phyloP scores from a whole-genome alignment of 2,888 invertebrate genomes.

The Mesorhabditis spiculigera region DNA sequence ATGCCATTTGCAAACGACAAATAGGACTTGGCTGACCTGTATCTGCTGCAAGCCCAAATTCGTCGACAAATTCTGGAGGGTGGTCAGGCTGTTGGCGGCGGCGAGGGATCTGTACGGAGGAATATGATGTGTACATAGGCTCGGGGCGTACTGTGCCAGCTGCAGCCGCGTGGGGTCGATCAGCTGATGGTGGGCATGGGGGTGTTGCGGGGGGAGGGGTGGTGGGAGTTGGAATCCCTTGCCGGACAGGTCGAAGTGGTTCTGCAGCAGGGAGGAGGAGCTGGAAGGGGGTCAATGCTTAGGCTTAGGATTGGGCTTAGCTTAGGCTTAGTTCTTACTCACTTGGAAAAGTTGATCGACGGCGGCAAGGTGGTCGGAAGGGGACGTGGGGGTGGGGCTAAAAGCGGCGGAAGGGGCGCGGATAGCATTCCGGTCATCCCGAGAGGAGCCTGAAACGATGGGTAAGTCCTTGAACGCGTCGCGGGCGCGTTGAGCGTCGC shows the following conservation, averaged over 20 bases:
- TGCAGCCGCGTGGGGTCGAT: neutral
- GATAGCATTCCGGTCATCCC: neutral
- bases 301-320: too few relatives aligned
- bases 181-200: neutral
- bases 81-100: neutral
- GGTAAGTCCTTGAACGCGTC: too few relatives aligned
- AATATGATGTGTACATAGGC: neutral
- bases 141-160: neutral
- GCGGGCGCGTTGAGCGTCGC: too few relatives aligned
- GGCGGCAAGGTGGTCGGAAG: neutral
- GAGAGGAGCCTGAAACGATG: neutral
- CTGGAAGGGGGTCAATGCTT: too few relatives aligned
- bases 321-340: too few relatives aligned
- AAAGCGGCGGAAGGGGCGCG: neutral
- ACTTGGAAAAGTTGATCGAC: too few relatives aligned
- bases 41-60: constrained; percentile 4
- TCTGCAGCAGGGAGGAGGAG: too few relatives aligned
- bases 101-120: neutral
- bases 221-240: neutral
- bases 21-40: neutral
- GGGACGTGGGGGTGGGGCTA: neutral
- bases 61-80: neutral
- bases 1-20: too few relatives aligned
- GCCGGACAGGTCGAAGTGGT: neutral
- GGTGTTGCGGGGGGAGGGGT: neutral